A percentile compares a stretch with the other conserved stretches of the same genome.
These are phyloP conservation scores for Coregonus suidteri DNA, from an alignment of 2,797 vertebrate species.

Conservation along the genomic window DNA sequence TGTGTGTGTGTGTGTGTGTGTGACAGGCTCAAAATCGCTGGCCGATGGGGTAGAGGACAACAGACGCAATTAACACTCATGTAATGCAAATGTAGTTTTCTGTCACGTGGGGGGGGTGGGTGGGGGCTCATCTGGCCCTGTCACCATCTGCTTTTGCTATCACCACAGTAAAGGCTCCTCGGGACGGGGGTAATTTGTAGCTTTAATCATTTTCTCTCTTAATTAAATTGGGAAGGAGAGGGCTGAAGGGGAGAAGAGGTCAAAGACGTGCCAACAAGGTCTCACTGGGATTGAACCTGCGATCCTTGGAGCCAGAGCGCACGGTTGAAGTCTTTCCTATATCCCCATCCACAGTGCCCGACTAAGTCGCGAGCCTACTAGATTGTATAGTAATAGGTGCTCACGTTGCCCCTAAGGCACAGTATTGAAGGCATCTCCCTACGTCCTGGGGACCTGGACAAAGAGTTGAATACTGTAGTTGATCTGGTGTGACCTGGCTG, in stretches of 20 bases:
- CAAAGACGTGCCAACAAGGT: not conserved
- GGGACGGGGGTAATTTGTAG: slow-evolving; percentile 83
- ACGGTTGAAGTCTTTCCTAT: too few relatives aligned
- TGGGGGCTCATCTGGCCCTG: slow-evolving; percentile 55
- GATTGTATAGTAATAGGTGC: too few relatives aligned
- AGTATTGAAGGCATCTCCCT: too few relatives aligned
- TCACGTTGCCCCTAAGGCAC: too few relatives aligned
- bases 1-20: slow-evolving; percentile 24
- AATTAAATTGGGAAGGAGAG: slow-evolving; percentile 72
- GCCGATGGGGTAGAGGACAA: slow-evolving; percentile 76
- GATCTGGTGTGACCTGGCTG: too few relatives aligned
- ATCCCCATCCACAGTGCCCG: too few relatives aligned
- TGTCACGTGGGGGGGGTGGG: slow-evolving; percentile 56
- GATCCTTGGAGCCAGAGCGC: too few relatives aligned
- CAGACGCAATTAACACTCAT: slow-evolving; percentile 91
- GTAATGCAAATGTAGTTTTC: slow-evolving; percentile 92
- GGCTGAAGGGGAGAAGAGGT: slow-evolving; percentile 38
- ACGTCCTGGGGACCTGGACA: too few relatives aligned
- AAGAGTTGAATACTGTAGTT: too few relatives aligned
- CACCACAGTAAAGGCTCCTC: slow-evolving; percentile 69
- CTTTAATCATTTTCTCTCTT: slow-evolving; percentile 86
- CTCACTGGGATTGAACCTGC: too few relatives aligned
- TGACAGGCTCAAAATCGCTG: slow-evolving; percentile 88
- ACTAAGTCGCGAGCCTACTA: too few relatives aligned
- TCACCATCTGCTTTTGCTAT: slow-evolving; percentile 90